Conservation (phyloP, 2,797 vertebrate genomes). For the Tympanoctomys barrerae region DNA sequence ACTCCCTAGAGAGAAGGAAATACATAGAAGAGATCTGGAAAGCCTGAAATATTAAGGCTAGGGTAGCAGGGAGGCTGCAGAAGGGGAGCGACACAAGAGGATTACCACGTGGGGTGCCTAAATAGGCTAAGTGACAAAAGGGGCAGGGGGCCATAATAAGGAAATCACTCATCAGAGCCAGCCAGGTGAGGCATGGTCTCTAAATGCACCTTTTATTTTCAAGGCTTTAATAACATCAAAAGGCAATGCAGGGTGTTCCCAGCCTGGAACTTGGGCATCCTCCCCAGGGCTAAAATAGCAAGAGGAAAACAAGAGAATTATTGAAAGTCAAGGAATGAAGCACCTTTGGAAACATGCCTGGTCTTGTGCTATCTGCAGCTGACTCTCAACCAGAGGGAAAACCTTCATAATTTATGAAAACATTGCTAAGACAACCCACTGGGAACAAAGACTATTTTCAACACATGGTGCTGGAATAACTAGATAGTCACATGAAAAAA, state of each 20-base stretch:
- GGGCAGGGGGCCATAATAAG: background rate
- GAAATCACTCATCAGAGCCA: slow-evolving; percentile 16
- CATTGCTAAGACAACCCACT: background rate
- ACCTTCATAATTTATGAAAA: background rate
- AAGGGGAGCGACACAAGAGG: background rate
- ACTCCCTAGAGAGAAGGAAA: background rate
- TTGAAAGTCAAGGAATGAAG: slow-evolving; percentile 48
- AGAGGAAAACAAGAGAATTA: slow-evolving; percentile 28
- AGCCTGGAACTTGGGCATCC: background rate
- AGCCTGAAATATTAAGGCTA: background rate
- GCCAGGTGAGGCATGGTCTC: background rate
- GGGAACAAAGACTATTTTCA: background rate
- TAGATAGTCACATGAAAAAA: background rate
- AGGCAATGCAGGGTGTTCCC: background rate
- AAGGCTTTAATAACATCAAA: slow-evolving; percentile 50
- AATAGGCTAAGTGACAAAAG: background rate
- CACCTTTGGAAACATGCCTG: slow-evolving; percentile 37
- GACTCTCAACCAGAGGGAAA: slow-evolving; percentile 39
- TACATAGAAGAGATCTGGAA: background rate
- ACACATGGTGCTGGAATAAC: background rate
- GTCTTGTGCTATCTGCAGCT: slow-evolving; percentile 48
- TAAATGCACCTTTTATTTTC: slow-evolving; percentile 60
- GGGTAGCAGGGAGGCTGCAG: background rate
- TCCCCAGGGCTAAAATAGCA: background rate
- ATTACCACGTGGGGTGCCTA: background rate